Evolutionary conservation across 2,797 vertebrate species (phyloP), one percentile per base, ranked within the genome.

Genomic region (Hephaestus fuliginosus): DNA sequence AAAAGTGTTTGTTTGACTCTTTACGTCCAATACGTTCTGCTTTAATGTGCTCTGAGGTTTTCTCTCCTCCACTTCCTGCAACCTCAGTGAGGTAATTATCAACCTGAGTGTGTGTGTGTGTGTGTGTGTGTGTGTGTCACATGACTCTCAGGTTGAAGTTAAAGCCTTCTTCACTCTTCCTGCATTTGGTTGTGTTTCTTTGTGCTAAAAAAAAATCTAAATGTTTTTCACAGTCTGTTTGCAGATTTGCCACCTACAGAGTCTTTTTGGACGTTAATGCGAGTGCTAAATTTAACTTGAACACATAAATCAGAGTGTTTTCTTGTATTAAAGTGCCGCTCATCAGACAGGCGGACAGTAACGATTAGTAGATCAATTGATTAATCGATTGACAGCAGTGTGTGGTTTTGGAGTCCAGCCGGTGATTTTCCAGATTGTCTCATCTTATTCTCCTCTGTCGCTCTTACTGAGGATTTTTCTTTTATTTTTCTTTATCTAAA

Each of bases 81-180:
- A 49, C 44, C 13, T 70, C 66, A 15, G 65, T 18, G 14, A 52
- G 52, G 58, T 67, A 68, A 25, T 85, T 6, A 81, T 86, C 70
- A 71, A 73, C 86, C 75, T 8, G 68, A 28, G 51, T 17, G 41
- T 17, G 43, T 66, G 46, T n/a, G 41, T 17, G 43, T 66, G 46
- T n/a, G 64, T 51, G 63, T 36, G 65, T 53, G 13, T 30, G 44
- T 20, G 43, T 20, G 69, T 7, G 72, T 82, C 81, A 82, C 61
- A 28, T 84, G 86, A 84, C 72, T 41, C 3, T 3, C 14, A 17
- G 80, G 41, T 5, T 43, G 2, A 78, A 41, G 66, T 55, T 62
- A 28, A 28, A 72, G 64, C 41, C 58, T 61, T 52, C 25, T 25
- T 57, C 4, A 57, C 25, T 10, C 20, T 53, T 17, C 5, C 43